Evolutionary conservation across 2,113 vertebrate genomes (phyloP).

Genomic region (Gymnogyps californianus): DNA sequence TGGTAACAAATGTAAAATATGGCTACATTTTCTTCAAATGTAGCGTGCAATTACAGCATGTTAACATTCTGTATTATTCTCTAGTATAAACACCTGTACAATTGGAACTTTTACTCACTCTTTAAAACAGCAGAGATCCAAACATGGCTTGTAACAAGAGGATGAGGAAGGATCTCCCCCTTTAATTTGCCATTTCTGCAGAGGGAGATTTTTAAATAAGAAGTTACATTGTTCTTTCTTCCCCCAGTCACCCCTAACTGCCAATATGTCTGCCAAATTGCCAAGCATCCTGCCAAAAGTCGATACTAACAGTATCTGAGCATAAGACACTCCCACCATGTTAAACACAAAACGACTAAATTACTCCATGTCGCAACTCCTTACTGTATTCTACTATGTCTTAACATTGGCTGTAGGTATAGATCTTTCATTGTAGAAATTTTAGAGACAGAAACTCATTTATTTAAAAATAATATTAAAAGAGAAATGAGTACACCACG

Average conservation of each 20-base stretch:
- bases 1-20: background rate
- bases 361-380: background rate
- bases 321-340: background rate
- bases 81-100: conserved; percentile 39
- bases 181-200: conserved; percentile 74
- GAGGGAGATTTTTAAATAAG: conserved; percentile 73
- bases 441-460: background rate
- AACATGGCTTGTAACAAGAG: conserved; percentile 67
- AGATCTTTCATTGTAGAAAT: background rate
- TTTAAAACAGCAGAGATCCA: conserved; percentile 70
- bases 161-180: conserved; percentile 65
- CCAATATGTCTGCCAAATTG: background rate
- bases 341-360: background rate
- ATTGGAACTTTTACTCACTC: conserved; percentile 70
- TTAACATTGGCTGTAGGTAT: background rate
- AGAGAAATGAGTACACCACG: background rate
- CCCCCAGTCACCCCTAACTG: background rate
- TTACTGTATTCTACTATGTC: background rate
- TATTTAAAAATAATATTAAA: background rate
- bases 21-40: background rate
- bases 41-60: background rate
- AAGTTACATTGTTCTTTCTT: conserved; percentile 65
- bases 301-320: background rate
- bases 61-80: background rate
- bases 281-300: background rate